Conservation (phyloP, 2,113 vertebrate genomes). For the Epinephelus cyanopodus region DNA sequence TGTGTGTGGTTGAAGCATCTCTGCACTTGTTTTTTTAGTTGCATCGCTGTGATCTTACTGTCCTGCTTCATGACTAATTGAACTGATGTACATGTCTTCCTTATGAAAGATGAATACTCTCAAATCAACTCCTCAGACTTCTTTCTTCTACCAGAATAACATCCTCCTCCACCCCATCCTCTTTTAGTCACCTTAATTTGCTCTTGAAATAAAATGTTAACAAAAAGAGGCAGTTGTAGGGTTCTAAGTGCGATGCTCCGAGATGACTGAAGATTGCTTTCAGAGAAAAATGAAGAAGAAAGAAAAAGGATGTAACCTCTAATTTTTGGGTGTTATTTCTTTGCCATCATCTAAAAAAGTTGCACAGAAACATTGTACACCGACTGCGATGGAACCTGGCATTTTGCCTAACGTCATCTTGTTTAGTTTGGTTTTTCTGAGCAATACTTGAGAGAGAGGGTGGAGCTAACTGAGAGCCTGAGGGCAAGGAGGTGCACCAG, state of each 20-base stretch:
- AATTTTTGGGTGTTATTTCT: background rate
- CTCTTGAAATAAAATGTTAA: background rate
- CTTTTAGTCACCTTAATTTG: background rate
- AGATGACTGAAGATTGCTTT: background rate
- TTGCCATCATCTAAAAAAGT: background rate
- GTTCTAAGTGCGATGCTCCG: background rate
- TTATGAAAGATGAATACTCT: background rate
- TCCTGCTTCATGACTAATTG: background rate
- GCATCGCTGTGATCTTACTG: background rate
- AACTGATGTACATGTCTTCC: background rate
- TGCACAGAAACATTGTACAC: background rate
- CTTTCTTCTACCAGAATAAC: background rate
- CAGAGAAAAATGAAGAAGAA: background rate
- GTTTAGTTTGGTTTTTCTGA: no score
- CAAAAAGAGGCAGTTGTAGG: background rate
- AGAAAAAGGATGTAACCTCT: background rate
- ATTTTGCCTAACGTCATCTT: no score
- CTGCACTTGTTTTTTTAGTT: background rate
- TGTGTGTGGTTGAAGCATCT: background rate
- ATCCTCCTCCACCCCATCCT: fast-evolving
- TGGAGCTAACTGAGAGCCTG: no score
- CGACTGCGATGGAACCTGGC: background rate
- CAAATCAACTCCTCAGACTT: background rate
- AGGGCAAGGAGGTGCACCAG: no score
- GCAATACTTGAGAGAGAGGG: no score